phyloP scores from a whole-genome alignment of 2,888 invertebrate species.

The Oxystoma pomonae region DNA sequence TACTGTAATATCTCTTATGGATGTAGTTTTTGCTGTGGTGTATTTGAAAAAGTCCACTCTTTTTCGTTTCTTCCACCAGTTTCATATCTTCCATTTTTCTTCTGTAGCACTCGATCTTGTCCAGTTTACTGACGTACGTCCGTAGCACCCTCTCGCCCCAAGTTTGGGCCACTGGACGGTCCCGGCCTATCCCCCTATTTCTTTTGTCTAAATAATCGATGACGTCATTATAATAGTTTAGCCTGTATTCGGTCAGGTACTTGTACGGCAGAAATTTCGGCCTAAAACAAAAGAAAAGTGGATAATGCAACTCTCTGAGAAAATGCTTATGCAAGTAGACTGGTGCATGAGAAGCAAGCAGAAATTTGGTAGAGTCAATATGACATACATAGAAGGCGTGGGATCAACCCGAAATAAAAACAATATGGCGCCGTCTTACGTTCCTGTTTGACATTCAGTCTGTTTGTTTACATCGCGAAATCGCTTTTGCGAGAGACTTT shows the following conservation, averaged over 20 bases:
- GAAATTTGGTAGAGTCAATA: no score
- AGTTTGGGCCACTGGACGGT: slow-evolving; percentile 74
- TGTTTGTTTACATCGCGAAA: no score
- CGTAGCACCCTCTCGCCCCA: slow-evolving; percentile 81
- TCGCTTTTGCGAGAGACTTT: no score
- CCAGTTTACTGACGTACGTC: slow-evolving; percentile 51
- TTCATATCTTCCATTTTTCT: slow-evolving; percentile 38
- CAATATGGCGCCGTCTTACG: no score
- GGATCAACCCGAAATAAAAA: no score
- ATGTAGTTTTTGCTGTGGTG: slow-evolving; percentile 73
- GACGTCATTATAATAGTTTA: slow-evolving; percentile 82
- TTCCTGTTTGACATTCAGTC: no score
- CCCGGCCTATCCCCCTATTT: slow-evolving; percentile 61
- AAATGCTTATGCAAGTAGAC: no score
- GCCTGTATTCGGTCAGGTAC: slow-evolving; percentile 79
- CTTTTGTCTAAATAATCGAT: slow-evolving; percentile 78
- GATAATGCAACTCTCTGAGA: no score
- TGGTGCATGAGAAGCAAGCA: no score
- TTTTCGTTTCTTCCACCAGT: slow-evolving; percentile 60
- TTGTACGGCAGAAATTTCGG: slow-evolving; percentile 78
- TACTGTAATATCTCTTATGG: slow-evolving; percentile 64
- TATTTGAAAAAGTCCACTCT: slow-evolving; percentile 65
- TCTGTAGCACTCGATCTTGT: slow-evolving; percentile 42
- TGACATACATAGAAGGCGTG: no score
- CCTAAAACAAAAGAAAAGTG: slow-evolving; percentile 49